These are phyloP conservation scores for Sinopyrophorus schimmeli DNA, from an alignment of 2,888 invertebrate species.

Conservation along the genomic window DNA sequence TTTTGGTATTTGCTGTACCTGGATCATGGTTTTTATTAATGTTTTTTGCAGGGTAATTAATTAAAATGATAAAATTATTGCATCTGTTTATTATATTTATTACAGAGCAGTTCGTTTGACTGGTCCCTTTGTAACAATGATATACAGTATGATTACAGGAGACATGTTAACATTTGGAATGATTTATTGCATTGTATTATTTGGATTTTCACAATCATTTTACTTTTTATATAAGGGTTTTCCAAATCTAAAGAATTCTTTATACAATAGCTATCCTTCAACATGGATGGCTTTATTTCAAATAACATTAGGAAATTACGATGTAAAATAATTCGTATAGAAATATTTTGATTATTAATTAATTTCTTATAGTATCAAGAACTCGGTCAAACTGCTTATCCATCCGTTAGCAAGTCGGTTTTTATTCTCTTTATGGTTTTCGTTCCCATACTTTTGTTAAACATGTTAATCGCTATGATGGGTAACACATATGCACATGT, in stretches of 20 bases:
- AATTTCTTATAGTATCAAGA: constrained; percentile 80
- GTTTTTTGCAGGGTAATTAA: constrained; percentile 94
- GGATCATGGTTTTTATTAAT: constrained; percentile 97
- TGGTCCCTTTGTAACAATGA: constrained; percentile 99
- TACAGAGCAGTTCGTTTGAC: constrained; percentile 87
- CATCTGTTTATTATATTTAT: constrained; percentile 1
- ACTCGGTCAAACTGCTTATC: constrained; percentile 86
- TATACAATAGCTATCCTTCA: constrained; percentile 82
- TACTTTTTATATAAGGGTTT: constrained; percentile 93
- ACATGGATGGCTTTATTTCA: constrained; percentile 99
- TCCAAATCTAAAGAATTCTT: constrained; percentile 76
- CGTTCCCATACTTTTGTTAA: constrained; percentile 92
- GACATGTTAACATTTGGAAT: constrained; percentile 99
- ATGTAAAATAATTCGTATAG: constrained; percentile 71
- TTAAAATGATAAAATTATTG: background rate
- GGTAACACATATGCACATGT: constrained; percentile 98
- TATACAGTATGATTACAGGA: constrained; percentile 98
- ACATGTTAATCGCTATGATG: constrained; percentile 99
- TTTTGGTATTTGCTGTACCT: constrained; percentile 89
- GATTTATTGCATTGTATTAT: constrained; percentile 91
- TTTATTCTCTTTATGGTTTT: constrained; percentile 98
- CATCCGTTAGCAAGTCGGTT: constrained; percentile 91
- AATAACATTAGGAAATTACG: constrained; percentile 96
- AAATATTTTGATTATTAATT: too few species aligned
- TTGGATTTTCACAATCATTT: constrained; percentile 95